A percentile compares a stretch with the other conserved stretches of the same genome.
Evolutionary conservation across 2,113 vertebrate genomes (phyloP).

Genomic region (Dicrurus megarhynchus): DNA sequence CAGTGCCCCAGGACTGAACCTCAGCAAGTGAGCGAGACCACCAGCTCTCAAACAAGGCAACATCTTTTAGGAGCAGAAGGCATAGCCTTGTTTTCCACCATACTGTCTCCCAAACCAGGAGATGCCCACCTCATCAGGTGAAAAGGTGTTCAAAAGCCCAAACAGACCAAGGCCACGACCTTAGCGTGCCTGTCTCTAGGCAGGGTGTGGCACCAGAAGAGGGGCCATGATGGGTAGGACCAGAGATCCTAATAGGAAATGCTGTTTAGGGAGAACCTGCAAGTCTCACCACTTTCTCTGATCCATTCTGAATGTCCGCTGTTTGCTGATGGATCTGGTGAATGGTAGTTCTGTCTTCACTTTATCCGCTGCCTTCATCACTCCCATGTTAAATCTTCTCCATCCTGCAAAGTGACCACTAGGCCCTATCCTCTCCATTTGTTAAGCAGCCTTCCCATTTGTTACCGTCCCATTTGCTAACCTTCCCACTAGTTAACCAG

Average conservation of each 20-base stretch:
- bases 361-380: neutral
- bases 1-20: neutral
- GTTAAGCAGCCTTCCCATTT: neutral
- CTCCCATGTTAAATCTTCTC: neutral
- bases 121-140: neutral
- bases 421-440: neutral
- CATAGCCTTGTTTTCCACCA: neutral
- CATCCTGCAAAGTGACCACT: neutral
- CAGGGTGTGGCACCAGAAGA: neutral
- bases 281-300: neutral
- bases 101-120: neutral
- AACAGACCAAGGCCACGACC: neutral
- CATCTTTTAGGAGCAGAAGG: neutral
- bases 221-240: too few relatives aligned
- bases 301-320: neutral
- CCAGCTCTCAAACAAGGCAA: neutral
- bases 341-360: neutral
- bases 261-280: neutral
- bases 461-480: neutral
- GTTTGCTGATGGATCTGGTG: neutral
- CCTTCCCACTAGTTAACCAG: neutral
- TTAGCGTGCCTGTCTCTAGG: neutral
- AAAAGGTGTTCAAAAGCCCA: neutral
- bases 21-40: neutral
- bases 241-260: neutral